A percentile compares a stretch with the other conserved stretches of the same genome.
Conservation (phyloP, 2,888 invertebrate genomes). For the Isoperla grammatica region DNA sequence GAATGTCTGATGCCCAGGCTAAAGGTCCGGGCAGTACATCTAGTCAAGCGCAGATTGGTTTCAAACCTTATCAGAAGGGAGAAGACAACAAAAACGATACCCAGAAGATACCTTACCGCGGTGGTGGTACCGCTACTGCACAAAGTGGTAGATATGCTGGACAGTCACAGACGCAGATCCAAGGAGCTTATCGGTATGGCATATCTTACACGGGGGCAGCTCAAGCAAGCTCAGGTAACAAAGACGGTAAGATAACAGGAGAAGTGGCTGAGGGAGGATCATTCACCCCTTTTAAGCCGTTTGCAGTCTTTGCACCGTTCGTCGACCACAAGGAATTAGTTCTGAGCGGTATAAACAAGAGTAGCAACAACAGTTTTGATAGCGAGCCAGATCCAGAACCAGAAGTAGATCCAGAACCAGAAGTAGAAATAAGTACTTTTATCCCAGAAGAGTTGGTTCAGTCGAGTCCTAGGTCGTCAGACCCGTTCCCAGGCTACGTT, state of each 20-base stretch:
- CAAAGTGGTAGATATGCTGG: constrained; percentile 70
- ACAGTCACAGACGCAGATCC: constrained; percentile 76
- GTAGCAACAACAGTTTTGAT: neutral
- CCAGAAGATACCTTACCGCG: constrained; percentile 57
- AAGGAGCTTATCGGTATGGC: constrained; percentile 73
- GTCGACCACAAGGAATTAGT: constrained; percentile 1
- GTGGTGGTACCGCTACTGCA: constrained; percentile 72
- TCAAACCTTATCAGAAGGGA: constrained; percentile 62
- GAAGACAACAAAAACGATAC: constrained; percentile 43
- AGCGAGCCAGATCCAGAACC: too few relatives aligned
- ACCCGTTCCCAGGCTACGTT: constrained; percentile 1
- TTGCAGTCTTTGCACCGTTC: constrained; percentile 1
- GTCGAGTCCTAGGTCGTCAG: neutral
- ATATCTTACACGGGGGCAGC: constrained; percentile 74
- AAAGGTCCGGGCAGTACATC: constrained; percentile 78
- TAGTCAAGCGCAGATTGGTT: constrained; percentile 84
- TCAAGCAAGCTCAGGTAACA: constrained; percentile 67
- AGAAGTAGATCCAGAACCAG: too few relatives aligned
- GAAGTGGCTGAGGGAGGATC: constrained; percentile 37
- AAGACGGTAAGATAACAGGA: neutral
- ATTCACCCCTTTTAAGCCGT: constrained; percentile 34
- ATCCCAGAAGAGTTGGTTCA: too few relatives aligned
- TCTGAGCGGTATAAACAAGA: neutral
- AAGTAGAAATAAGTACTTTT: too few relatives aligned
- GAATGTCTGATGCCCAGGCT: constrained; percentile 80